Evolutionary conservation across 2,113 vertebrate species (phyloP).

Genomic region (Carollia perspicillata): DNA sequence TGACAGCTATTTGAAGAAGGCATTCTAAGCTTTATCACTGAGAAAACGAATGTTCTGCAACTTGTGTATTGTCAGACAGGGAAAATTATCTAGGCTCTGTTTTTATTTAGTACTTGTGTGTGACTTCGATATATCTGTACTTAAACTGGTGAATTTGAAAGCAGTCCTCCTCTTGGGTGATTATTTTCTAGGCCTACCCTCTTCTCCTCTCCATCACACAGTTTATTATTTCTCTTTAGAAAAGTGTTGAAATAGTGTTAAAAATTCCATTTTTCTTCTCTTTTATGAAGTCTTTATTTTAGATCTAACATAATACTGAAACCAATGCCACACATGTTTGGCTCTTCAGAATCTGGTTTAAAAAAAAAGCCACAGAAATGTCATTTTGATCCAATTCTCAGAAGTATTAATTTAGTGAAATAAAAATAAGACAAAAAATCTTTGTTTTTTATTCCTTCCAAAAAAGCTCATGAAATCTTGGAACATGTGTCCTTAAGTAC

Average conservation of each 20-base stretch:
- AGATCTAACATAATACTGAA: neutral
- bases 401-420: slow-evolving; percentile 6
- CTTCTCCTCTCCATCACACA: neutral
- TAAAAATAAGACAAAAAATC: slow-evolving; percentile 17
- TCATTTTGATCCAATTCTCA: neutral
- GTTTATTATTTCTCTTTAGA: slow-evolving; percentile 22
- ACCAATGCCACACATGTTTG: neutral
- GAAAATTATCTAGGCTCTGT: neutral
- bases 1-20: neutral
- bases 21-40: neutral
- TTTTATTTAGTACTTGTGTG: neutral
- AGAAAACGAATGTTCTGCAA: neutral
- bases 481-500: neutral
- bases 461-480: neutral
- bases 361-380: neutral
- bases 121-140: neutral
- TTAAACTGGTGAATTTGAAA: slow-evolving; percentile 23
- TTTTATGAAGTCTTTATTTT: neutral
- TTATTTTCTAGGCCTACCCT: neutral
- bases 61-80: neutral
- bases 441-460: slow-evolving; percentile 32
- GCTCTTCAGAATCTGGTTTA: neutral
- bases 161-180: neutral
- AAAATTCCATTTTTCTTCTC: neutral
- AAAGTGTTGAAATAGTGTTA: neutral